phyloP scores from a whole-genome alignment of 2,113 vertebrate species.

The Takifugu bimaculatus region DNA sequence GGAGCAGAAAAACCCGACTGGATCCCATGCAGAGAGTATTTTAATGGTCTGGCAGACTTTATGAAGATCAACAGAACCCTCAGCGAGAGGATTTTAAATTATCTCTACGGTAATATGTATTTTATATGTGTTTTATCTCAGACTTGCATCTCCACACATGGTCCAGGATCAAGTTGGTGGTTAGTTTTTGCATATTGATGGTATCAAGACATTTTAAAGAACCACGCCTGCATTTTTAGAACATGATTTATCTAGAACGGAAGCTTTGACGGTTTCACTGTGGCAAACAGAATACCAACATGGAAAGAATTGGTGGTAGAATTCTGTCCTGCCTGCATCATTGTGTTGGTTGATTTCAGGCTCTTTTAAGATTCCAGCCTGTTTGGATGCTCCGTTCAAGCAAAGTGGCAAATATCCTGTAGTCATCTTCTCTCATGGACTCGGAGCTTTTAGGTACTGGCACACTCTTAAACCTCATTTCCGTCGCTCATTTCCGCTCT shows the following conservation, averaged over 20 bases:
- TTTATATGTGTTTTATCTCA: not conserved
- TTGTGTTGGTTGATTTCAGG: constrained; percentile 68
- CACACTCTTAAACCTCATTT: not conserved
- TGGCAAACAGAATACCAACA: too few species aligned
- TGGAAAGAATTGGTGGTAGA: too few species aligned
- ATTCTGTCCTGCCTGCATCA: not conserved
- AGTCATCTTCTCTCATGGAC: constrained; percentile 91
- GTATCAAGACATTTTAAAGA: too few species aligned
- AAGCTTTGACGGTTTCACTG: too few species aligned
- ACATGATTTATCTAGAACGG: too few species aligned
- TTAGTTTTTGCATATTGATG: too few species aligned
- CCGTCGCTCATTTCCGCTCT: too few species aligned
- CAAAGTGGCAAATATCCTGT: constrained; percentile 84
- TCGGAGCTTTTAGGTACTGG: constrained; percentile 91
- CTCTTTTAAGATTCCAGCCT: constrained; percentile 83
- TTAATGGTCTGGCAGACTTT: constrained; percentile 85
- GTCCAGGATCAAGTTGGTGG: not conserved
- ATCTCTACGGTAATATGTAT: constrained; percentile 81
- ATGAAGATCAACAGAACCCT: constrained; percentile 80
- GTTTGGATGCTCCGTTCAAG: constrained; percentile 83
- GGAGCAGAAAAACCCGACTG: constrained; percentile 75
- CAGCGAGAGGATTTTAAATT: constrained; percentile 76
- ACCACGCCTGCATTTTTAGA: too few species aligned
- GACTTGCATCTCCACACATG: too few species aligned
- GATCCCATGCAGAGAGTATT: constrained; percentile 89